Base-by-base conservation (phyloP, 2,888 invertebrate species). In the Sipunculus nudus region DNA sequence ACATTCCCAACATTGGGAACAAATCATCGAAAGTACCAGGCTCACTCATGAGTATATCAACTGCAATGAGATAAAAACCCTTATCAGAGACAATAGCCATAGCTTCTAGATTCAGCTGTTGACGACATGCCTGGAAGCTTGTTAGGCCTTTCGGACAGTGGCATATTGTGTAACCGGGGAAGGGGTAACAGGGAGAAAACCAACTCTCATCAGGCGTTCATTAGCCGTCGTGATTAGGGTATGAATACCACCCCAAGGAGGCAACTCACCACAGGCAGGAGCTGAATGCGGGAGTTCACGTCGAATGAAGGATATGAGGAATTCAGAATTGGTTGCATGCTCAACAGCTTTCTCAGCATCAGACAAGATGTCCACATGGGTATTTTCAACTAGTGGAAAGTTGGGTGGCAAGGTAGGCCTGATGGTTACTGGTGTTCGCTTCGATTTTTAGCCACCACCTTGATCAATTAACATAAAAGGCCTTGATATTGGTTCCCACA, bases 91-190 rank as follows among this genome's bases (percentile, higher is more conserved):
- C 21, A 25, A 5, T 26, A 23, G 46, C 23, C n/a, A 25, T 46
- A 1, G 26, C 23, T 25, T 1, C 21, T 25, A 25, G 46, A 25
- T 21, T n/a, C 26, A n/a, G 46, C 23, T 25, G 21, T 25, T 25
- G 46, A 25, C 26, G 46, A 26, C 21, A 21, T 25, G 23, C 26
- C 46, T 46, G 21, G 26, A 46, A 46, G 25, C 26, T 2, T 46
- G 21, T 19, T 25, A 46, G 21, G 23, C 46, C 26, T 46, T 46
- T n/a, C 46, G 26, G 26, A 6, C 46, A 46, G 23, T 46, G 21
- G 46, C 46, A 19, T 46, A 46, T 21, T 46, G 23, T n/a, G 21
- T 4, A n/a, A 46, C 46, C 21, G 46, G n/a, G 10, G 46, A n/a
- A 26, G 46, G 26, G 21, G 26, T 46, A n/a, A 46, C 1, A 4